Evolutionary conservation across 2,888 invertebrate genomes (phyloP).

Genomic region (Drosophila atripex): DNA sequence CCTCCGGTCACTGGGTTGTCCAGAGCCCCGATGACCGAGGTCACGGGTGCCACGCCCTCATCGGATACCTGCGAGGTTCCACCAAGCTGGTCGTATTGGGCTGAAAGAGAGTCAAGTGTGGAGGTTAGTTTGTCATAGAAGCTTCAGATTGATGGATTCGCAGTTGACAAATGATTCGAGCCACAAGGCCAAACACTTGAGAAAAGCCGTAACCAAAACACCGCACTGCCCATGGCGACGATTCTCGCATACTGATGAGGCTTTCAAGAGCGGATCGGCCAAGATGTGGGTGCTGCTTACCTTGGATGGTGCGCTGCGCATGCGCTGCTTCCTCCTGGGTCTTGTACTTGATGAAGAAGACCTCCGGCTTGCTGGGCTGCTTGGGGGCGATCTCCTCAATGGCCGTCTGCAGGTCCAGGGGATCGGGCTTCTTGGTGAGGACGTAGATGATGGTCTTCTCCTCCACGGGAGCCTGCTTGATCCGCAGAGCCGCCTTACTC

Average conservation of each 20-base stretch:
- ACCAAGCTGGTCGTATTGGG: conserved; percentile 83
- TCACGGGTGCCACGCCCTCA: conserved; percentile 82
- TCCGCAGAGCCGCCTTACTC: conserved; percentile 63
- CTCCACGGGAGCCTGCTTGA: conserved; percentile 79
- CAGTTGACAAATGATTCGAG: conserved; percentile 41
- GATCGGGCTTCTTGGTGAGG: conserved; percentile 82
- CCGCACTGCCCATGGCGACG: conserved; percentile 5
- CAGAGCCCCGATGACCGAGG: conserved; percentile 81
- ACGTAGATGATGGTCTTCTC: conserved; percentile 84
- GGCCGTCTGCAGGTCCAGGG: conserved; percentile 78
- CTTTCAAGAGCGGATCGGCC: neutral
- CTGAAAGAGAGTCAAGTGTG: conserved; percentile 57
- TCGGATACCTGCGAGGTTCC: conserved; percentile 82
- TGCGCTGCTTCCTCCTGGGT: conserved; percentile 83
- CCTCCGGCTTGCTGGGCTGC: conserved; percentile 83
- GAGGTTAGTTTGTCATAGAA: conserved; percentile 16
- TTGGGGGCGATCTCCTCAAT: conserved; percentile 79
- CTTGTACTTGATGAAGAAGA: conserved; percentile 84
- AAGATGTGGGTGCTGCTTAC: conserved; percentile 57
- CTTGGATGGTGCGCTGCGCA: conserved; percentile 83
- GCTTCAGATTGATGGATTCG: neutral
- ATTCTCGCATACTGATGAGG: conserved; percentile 34
- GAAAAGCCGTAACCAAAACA: conserved; percentile 11
- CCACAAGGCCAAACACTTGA: conserved; percentile 30
- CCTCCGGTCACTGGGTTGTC: conserved; percentile 51